phyloP scores from a whole-genome alignment of 35 echinoderm and acorn worm species.

The Lytechinus pictus region DNA sequence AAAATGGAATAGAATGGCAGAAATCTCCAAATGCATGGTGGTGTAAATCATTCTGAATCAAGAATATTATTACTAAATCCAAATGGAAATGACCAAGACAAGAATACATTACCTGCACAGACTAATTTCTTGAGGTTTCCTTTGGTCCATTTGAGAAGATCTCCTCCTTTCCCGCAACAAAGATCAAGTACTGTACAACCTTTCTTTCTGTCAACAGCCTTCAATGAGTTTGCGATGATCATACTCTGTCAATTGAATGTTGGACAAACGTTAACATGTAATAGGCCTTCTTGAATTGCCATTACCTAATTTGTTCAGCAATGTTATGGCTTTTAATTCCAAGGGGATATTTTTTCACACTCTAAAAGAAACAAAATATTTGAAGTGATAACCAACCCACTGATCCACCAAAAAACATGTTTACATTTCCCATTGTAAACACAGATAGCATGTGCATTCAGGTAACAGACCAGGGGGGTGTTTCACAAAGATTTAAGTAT shows the following conservation, averaged over 20 bases:
- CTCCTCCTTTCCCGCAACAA: slow-evolving; percentile 95
- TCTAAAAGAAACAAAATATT: no score
- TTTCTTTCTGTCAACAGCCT: slow-evolving; percentile 55
- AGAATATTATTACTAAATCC: no score
- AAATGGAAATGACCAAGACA: neutral
- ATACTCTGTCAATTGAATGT: slow-evolving; percentile 58
- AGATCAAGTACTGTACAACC: slow-evolving; percentile 79
- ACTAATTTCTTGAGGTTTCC: slow-evolving; percentile 85
- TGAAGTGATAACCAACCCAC: no score
- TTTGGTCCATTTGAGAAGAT: slow-evolving; percentile 98
- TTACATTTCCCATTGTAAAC: no score
- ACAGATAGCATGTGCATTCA: no score
- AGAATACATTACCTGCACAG: slow-evolving; percentile 77
- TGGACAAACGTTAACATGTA: neutral
- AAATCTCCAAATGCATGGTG: no score
- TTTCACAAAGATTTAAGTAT: no score
- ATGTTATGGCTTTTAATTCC: neutral
- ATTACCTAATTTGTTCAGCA: neutral
- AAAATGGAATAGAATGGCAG: no score
- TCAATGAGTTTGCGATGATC: slow-evolving; percentile 74
- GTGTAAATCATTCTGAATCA: no score
- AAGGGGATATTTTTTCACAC: neutral
- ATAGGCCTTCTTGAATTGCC: neutral
- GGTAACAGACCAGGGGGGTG: no score
- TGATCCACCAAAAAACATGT: no score